Percentiles rank a stretch among this genome's conserved stretches.
Evolutionary conservation across 2,888 invertebrate species (phyloP).

Genomic region (Craniophora ligustri): DNA sequence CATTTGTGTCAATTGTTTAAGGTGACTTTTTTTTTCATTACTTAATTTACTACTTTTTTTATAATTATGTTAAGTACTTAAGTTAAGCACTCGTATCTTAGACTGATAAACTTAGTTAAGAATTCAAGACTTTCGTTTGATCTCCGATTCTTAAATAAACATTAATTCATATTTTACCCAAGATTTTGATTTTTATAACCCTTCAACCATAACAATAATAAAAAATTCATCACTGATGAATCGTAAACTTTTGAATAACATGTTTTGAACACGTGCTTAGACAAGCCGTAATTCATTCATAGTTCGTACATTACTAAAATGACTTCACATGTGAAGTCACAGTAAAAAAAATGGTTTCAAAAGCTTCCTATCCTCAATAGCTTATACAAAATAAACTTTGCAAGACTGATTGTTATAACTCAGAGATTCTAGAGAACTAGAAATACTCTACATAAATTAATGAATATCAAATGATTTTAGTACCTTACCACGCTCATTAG

Average conservation of each 20-base stretch:
- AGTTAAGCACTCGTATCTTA: constrained; percentile 60
- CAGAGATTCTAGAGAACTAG: too few relatives aligned
- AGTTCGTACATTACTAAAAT: too few relatives aligned
- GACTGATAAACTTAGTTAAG: constrained; percentile 83
- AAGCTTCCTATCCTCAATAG: too few relatives aligned
- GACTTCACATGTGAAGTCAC: too few relatives aligned
- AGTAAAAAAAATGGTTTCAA: too few relatives aligned
- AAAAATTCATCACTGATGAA: constrained; percentile 3
- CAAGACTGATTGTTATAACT: too few relatives aligned
- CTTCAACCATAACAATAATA: constrained; percentile 17
- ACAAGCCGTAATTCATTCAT: constrained; percentile 6
- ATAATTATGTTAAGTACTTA: constrained; percentile 24
- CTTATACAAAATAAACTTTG: too few relatives aligned
- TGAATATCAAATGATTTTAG: too few relatives aligned
- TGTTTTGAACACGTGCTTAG: constrained; percentile 22
- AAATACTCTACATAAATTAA: too few relatives aligned
- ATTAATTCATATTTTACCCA: constrained; percentile 61
- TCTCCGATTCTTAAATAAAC: constrained; percentile 84
- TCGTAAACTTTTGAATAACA: constrained; percentile 8
- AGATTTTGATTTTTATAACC: constrained; percentile 39
- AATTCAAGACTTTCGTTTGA: constrained; percentile 87
- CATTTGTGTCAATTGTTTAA: constrained; percentile 69
- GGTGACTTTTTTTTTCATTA: constrained; percentile 41
- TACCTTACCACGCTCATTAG: too few relatives aligned
- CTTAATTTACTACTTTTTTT: constrained; percentile 26